These are phyloP conservation scores for Hyperoodon ampullatus DNA, from an alignment of 2,113 vertebrate species.

Conservation along the genomic window DNA sequence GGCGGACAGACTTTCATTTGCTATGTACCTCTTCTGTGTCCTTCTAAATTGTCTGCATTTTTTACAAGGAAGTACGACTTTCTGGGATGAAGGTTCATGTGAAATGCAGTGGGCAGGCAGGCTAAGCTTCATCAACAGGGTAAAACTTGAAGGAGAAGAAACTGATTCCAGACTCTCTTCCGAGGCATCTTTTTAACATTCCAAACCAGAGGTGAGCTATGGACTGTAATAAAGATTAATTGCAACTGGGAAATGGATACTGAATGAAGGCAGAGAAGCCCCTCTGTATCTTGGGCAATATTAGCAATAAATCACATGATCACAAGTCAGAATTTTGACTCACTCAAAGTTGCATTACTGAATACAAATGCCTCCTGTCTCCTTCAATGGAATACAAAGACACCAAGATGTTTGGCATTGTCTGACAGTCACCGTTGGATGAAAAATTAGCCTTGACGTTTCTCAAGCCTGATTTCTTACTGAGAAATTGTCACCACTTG, in stretches of 20 bases:
- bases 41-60: background rate
- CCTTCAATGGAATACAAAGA: background rate
- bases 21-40: background rate
- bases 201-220: background rate
- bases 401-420: background rate
- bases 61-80: background rate
- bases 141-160: background rate
- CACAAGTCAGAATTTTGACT: slow-evolving; percentile 15
- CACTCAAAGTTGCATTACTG: background rate
- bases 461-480: slow-evolving; percentile 41
- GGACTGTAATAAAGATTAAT: slow-evolving; percentile 37
- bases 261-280: background rate
- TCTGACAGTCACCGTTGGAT: slow-evolving; percentile 9
- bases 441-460: slow-evolving; percentile 50
- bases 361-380: slow-evolving; percentile 25
- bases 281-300: background rate
- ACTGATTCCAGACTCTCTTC: background rate
- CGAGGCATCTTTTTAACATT: slow-evolving; percentile 21
- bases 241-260: background rate
- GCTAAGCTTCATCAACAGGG: background rate
- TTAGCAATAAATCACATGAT: slow-evolving; percentile 32
- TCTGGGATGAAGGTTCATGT: background rate
- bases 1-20: background rate
- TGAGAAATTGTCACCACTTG: background rate
- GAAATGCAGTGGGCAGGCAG: background rate